Base-by-base conservation (phyloP, 2,888 invertebrate species). In the Leptura quadrifasciata region DNA sequence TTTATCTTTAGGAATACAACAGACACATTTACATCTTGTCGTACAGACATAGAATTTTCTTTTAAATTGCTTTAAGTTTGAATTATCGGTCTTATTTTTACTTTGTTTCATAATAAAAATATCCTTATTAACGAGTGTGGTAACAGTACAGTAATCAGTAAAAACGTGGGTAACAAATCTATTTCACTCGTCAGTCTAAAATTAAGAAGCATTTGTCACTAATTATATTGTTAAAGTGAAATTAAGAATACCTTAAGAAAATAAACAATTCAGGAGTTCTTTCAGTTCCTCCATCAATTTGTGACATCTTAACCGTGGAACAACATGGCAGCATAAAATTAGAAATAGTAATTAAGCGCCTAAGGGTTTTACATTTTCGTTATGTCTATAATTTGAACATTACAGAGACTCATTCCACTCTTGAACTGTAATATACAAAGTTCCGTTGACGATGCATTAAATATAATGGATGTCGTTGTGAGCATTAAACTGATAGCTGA, bases 271-370 rank as follows among this genome's bases (percentile, higher is more conserved):
- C n/a, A n/a, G n/a, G 17, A 47, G 3, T 15, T 39, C 47, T 47
- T 47, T 47, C 47, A n/a, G 47, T n/a, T n/a, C 47, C n/a, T n/a
- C 47, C 47, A 47, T 47, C 47, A 47, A 47, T 47, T 47, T 47
- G 47, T 47, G 47, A 47, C 47, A 47, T 47, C 47, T 47, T 47
- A 47, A 47, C 47, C n/a, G n/a, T 47, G 5, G 5, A 47, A n/a
- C 5, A 47, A 47, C 47, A 47, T n/a, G 15, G 47, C 12, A n/a
- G 47, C 47, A 47, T 47, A 47, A 47, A 47, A 47, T 47, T 47
- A 47, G 47, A 47, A 15, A 47, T 47, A 47, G 47, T 47, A 47
- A 47, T 47, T 47, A 47, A 39, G 39, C 39, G 39, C 39, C 39
- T 39, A 39, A 39, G 39, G 39, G 39, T 10, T 39, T 39, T 12